Evolutionary conservation across 2,888 invertebrate genomes (phyloP).

Genomic region (Sesamia inferens): DNA sequence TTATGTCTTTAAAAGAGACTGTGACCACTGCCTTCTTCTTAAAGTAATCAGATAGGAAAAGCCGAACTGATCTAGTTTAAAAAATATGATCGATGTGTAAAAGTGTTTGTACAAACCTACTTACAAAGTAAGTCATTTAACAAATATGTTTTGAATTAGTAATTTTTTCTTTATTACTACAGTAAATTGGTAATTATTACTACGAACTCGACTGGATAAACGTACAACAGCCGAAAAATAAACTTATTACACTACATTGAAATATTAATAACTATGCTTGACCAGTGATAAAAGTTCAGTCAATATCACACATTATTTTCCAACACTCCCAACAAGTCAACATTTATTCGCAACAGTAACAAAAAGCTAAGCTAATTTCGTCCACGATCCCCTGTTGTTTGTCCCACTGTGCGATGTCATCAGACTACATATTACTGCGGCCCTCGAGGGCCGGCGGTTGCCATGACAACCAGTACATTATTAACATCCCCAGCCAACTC

Average conservation of each 20-base stretch:
- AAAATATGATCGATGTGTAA: too few species aligned
- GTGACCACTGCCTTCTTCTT: too few species aligned
- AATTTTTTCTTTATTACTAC: too few species aligned
- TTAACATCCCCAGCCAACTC: conserved; percentile 56
- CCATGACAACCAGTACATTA: conserved; percentile 66
- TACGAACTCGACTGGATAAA: too few species aligned
- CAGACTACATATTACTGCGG: conserved; percentile 45
- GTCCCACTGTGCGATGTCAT: conserved; percentile 56
- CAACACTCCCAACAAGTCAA: not conserved
- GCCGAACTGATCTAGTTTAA: too few species aligned
- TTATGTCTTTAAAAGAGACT: too few species aligned
- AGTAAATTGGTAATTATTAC: too few species aligned
- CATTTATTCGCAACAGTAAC: conserved; percentile 33
- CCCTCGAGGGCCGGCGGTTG: conserved; percentile 62
- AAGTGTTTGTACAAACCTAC: too few species aligned
- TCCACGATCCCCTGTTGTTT: conserved; percentile 33
- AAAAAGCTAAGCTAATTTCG: conserved; percentile 45
- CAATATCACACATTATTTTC: not conserved
- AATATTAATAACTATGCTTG: not conserved
- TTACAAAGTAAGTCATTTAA: too few species aligned
- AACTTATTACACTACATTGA: not conserved
- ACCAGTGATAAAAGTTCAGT: not conserved
- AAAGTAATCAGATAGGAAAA: too few species aligned
- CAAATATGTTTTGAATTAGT: too few species aligned
- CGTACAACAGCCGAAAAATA: not conserved